Evolutionary conservation across 2,888 invertebrate genomes (phyloP), one percentile per base, ranked within the genome.

Genomic region (Mesochorus sp.): DNA sequence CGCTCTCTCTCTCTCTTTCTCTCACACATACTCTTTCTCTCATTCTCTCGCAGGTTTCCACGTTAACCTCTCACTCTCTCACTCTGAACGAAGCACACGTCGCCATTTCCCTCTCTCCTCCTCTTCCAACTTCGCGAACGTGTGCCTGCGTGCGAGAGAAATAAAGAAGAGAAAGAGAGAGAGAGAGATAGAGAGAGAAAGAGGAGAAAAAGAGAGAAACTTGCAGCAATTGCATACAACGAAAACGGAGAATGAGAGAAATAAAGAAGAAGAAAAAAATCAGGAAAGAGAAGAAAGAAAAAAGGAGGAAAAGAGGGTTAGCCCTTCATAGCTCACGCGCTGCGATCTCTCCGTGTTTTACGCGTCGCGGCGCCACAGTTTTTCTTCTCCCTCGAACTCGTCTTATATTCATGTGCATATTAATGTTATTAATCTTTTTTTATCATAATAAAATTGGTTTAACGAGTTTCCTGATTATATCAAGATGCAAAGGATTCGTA

Each of bases 301-400:
- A 57, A 26, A 12, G 64, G 39, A 8, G 26, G 59, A 37, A 44
- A 62, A 72, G 66, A 71, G 49, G 76, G 77, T 73, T 34, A 73
- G 73, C 62, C 68, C 81, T 81, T 82, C 80, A 47, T 70, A 77
- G 68, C 77, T 79, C 81, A 76, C 80, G 82, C 75, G 71, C 66
- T 59, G 44, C 39, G 42, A 28, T 66, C 73, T 44, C 51, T 67
- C 66, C 53, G 57, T 49, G 5, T 53, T 12, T 75, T 55, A 70
- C 62, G 42, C 57, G n/a, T n/a, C n/a, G n/a, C 73, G 71, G 80
- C 79, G 55, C 47, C 70, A 49, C 17, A 26, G 4, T 2, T 8
- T 19, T 24, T 28, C 1, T 24, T 39, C n/a, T 24, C 5, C 12
- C n/a, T 31, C 12, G 19, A 8, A 3, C 21, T 6, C 5, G 14